phyloP scores from a whole-genome alignment of 1,140 invertebrate genomes.

The Choristoneura fumiferana region DNA sequence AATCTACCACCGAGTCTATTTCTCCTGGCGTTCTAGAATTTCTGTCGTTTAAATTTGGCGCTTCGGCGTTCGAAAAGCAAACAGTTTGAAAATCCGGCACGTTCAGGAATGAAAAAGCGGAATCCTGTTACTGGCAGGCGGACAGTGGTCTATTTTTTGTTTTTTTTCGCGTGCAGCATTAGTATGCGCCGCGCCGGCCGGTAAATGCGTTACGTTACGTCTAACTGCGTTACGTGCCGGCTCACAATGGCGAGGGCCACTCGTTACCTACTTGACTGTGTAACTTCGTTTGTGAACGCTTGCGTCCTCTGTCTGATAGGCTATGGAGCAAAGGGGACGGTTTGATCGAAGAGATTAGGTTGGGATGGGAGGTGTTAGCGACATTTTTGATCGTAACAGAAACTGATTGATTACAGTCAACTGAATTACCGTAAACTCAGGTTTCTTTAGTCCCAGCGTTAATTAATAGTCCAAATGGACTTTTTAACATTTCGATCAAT shows the following conservation, averaged over 20 bases:
- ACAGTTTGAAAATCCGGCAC: no score
- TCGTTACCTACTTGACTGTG: slow-evolving; percentile 75
- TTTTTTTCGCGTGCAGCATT: background rate
- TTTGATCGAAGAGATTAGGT: background rate
- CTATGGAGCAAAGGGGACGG: slow-evolving; percentile 39
- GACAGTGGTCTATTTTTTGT: background rate
- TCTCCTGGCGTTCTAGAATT: no score
- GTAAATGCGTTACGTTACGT: slow-evolving; percentile 24
- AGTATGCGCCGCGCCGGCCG: slow-evolving; percentile 6
- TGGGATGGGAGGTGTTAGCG: no score
- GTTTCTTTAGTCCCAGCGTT: no score
- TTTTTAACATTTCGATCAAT: no score
- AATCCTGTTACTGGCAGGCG: background rate
- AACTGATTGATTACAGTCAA: no score
- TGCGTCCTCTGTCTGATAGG: slow-evolving; percentile 27
- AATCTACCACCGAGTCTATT: no score
- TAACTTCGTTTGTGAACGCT: slow-evolving; percentile 67
- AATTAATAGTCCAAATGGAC: no score
- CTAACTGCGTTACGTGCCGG: slow-evolving; percentile 40
- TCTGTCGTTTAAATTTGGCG: no score
- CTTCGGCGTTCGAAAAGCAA: background rate
- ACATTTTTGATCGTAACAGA: no score
- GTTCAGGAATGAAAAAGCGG: background rate
- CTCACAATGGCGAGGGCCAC: slow-evolving; percentile 54
- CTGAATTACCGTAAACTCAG: no score